These are phyloP conservation scores for Aplochiton taeniatus DNA, from an alignment of 2,797 vertebrate species.

Conservation along the genomic window DNA sequence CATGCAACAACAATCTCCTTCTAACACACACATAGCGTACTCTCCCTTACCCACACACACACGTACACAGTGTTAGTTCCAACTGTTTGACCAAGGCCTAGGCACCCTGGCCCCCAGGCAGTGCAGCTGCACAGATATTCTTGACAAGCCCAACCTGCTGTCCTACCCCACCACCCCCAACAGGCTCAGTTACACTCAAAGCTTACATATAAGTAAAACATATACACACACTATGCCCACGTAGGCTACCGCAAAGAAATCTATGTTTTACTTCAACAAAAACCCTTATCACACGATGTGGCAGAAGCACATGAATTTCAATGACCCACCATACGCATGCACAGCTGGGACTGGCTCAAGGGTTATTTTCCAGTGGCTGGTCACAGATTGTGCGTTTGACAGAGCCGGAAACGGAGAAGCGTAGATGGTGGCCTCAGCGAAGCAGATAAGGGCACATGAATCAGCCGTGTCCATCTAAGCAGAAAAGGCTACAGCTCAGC, in stretches of 20 bases:
- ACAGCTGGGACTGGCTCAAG: background rate
- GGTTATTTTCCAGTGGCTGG: background rate
- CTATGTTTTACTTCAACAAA: background rate
- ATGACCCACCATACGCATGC: background rate
- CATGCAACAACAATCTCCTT: too few species aligned
- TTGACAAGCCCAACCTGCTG: background rate
- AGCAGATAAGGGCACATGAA: constrained; percentile 7
- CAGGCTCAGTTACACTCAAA: background rate
- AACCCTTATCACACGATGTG: background rate
- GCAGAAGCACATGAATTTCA: too few species aligned
- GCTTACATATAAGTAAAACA: background rate
- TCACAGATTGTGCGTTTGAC: background rate
- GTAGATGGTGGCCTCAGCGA: background rate
- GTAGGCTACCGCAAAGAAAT: too few species aligned
- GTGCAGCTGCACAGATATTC: background rate
- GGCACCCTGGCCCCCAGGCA: background rate
- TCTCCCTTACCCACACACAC: background rate
- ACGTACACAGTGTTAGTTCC: constrained; percentile 7
- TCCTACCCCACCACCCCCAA: too few species aligned
- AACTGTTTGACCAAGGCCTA: constrained; percentile 1
- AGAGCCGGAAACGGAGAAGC: background rate
- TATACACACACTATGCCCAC: background rate
- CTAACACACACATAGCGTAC: too few species aligned
- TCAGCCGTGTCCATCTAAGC: constrained; percentile 22
- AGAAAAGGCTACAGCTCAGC: constrained; percentile 15